Evolutionary conservation across 2,113 vertebrate species (phyloP), one percentile per base, ranked within the genome.

Genomic region (Callithrix jacchus): DNA sequence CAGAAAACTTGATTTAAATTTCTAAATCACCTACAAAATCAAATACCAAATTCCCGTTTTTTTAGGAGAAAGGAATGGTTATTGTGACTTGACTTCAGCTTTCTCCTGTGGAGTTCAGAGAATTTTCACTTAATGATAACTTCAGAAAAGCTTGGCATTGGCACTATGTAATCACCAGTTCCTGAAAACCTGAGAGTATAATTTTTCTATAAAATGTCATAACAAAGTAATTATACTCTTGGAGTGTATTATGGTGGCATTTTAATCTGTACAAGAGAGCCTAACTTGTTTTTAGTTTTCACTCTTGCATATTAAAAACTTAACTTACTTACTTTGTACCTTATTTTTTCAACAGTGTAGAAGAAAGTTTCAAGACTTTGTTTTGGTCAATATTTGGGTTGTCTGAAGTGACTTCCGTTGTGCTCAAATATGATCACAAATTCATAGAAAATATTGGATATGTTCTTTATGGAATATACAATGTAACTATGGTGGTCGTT

Each of bases 371-470:
- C 98, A 99, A 99, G 97, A 99, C 99, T 13, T 97, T 99, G 82
- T 99, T 99, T 98, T 99, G 99, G 99, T 99, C 99, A 20, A 99
- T 99, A 98, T 99, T 99, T 97, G 99, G 99, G 71, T 97, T 99
- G 95, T 99, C 99, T 37, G 99, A 99, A 98, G 99, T 99, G 90
- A 99, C 99, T 18, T 99, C 99, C 18, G 99, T 99, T 58, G 99
- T 99, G 89, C 98, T 99, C 92, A 99, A 99, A 94, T 99, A 99
- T 1, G 99, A 99, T 83, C 99, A 99, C 74, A 99, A 99, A 87
- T 99, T 99, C 97, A 99, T 99, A 23, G 99, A 99, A 97, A 99
- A 99, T 96, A 99, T 99, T 68, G 99, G 99, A 64, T 99, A 99
- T 9, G 98, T 99, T 47, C 98, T 99, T 3, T 99, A 99, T 79